Conservation (phyloP, 2,888 invertebrate species). For the Xanthorhoe designata region DNA sequence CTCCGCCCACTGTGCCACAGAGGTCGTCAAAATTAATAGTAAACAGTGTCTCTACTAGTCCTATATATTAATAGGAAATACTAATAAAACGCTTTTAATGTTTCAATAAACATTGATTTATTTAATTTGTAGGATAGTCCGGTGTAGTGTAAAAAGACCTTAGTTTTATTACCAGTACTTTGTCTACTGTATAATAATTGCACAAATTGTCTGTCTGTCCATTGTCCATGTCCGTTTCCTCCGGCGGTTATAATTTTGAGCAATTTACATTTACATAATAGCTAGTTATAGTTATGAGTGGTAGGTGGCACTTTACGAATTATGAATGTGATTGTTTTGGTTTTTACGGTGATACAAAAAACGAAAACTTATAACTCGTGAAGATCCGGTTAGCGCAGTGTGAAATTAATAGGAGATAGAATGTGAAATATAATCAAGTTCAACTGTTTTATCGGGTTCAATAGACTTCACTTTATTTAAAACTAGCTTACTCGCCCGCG, state of each 20-base stretch:
- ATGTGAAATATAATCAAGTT: too few relatives aligned
- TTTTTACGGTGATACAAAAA: background rate
- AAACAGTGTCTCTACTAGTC: too few relatives aligned
- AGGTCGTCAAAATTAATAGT: too few relatives aligned
- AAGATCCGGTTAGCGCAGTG: too few relatives aligned
- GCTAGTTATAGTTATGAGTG: constrained; percentile 11
- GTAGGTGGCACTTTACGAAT: constrained; percentile 4
- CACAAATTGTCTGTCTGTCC: constrained; percentile 40
- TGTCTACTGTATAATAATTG: constrained; percentile 43
- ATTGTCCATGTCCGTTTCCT: constrained; percentile 49
- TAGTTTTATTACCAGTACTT: constrained; percentile 27
- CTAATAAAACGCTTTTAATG: background rate
- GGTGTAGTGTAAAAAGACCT: background rate
- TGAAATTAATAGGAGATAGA: too few relatives aligned
- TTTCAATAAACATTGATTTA: too few relatives aligned
- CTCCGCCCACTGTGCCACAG: too few relatives aligned
- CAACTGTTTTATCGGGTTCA: too few relatives aligned
- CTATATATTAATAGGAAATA: too few relatives aligned
- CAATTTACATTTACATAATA: constrained; percentile 37
- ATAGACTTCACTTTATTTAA: too few relatives aligned
- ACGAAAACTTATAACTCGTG: too few relatives aligned
- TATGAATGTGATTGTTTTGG: background rate
- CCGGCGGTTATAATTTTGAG: constrained; percentile 29
- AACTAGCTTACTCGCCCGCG: too few relatives aligned
- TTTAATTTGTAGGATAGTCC: constrained; percentile 2